phyloP scores from a whole-genome alignment of 2,113 vertebrate species.

The Polyodon spathula region DNA sequence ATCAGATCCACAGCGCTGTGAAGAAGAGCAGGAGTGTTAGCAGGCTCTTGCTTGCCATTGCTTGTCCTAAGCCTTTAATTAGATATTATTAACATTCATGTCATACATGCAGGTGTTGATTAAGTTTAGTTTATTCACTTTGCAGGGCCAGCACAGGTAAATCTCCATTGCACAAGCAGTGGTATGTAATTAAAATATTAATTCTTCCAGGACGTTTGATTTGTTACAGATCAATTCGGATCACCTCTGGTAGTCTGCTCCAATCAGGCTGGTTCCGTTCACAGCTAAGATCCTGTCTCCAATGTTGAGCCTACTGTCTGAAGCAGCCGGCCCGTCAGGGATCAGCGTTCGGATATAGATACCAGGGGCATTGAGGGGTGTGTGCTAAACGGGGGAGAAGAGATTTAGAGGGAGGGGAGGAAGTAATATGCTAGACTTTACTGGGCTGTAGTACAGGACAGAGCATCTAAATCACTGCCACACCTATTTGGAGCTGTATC shows the following conservation, averaged over 20 bases:
- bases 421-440: no score
- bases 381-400: constrained; percentile 61
- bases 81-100: no score
- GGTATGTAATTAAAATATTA: no score
- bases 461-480: no score
- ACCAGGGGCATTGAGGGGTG: constrained; percentile 73
- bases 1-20: constrained; percentile 86
- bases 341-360: constrained; percentile 93
- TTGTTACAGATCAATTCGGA: neutral
- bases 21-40: constrained; percentile 8
- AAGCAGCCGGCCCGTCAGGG: constrained; percentile 75
- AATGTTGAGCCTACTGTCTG: constrained; percentile 71
- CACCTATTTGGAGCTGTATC: no score
- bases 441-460: no score
- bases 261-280: constrained; percentile 80
- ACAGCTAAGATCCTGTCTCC: constrained; percentile 90
- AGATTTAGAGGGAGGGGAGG: neutral
- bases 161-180: no score
- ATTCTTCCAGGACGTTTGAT: no score
- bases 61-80: no score
- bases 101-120: no score
- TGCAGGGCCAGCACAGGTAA: no score
- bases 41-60: neutral
- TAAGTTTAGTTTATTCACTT: no score
- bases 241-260: constrained; percentile 87